These are phyloP conservation scores for Liopterus haemorrhoidalis DNA, from an alignment of 2,888 invertebrate genomes.

Conservation along the genomic window DNA sequence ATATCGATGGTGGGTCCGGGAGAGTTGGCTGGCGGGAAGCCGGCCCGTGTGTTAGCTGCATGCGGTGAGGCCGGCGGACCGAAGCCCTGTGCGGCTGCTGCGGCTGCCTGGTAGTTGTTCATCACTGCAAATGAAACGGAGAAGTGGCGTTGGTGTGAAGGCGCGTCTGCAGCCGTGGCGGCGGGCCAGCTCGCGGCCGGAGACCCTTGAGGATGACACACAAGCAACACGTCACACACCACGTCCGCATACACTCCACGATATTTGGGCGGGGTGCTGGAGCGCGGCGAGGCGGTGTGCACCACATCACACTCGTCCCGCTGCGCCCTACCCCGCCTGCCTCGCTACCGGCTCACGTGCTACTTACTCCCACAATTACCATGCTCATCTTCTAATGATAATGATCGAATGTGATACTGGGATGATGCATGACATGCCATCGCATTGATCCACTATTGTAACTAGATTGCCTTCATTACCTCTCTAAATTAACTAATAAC, in stretches of 20 bases:
- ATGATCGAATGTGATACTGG: too few relatives aligned
- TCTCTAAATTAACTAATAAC: too few relatives aligned
- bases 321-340: too few relatives aligned
- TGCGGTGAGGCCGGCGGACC: slow-evolving; percentile 81
- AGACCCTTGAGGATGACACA: slow-evolving; percentile 38
- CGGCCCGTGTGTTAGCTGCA: slow-evolving; percentile 57
- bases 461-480: too few relatives aligned
- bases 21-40: slow-evolving; percentile 87
- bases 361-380: neutral
- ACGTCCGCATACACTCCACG: slow-evolving; percentile 40
- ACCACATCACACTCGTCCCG: too few relatives aligned
- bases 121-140: slow-evolving; percentile 67
- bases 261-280: too few relatives aligned
- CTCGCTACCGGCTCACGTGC: neutral
- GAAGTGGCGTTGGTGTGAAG: slow-evolving; percentile 40
- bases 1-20: slow-evolving; percentile 89
- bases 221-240: slow-evolving; percentile 38
- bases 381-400: too few relatives aligned
- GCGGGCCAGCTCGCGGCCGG: slow-evolving; percentile 37
- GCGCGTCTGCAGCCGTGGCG: slow-evolving; percentile 27
- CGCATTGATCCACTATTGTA: too few relatives aligned
- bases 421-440: too few relatives aligned
- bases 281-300: too few relatives aligned
- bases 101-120: slow-evolving; percentile 88
- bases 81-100: slow-evolving; percentile 69